Base-by-base conservation (phyloP, 1,140 invertebrate species). In the Leptinotarsa undecemlineata region DNA sequence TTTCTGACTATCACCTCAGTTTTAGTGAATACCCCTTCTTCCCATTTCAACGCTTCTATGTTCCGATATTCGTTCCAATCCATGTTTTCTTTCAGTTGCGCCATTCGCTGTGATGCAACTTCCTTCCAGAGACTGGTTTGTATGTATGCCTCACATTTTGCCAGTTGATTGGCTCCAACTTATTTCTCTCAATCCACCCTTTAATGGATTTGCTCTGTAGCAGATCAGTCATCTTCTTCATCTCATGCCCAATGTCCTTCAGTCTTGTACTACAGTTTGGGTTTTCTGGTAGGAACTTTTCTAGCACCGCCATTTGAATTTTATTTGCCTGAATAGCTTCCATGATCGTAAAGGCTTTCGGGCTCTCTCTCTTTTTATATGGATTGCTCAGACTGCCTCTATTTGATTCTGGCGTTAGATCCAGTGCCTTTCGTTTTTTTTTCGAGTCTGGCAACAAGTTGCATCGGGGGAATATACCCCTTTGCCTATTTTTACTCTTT, bases 271-370 rank as follows among this genome's bases (percentile, higher is more conserved):
- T 19, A 4, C 78, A 8, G 70, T 82, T 77, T 0, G 63, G 47
- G 1, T 26, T n/a, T 2, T 78, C 62, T 0, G 66, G 63, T 0
- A 57, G 66, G 13, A 75, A 19, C 4, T 73, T 20, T 72, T 79
- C 79, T 17, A 81, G 47, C 2, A 68, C 78, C 20, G 80, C 81
- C 0, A 72, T 51, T 11, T 83, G 81, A 0, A 84, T 74, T 0
- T 78, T 74, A 48, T 84, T 81, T 0, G 80, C 81, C 11, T 82
- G 81, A 26, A 83, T 81, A 0, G 83, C 83, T 48, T 64, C 62
- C 20, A n/a, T 15, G 13, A 64, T n/a, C 20, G 8, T 64, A 15
- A 64, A 64, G 62, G 62, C 1, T 20, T 64, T 20, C 62, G 62
- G 62, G 20, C 62, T 64, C 20, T 64, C 62, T 64, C 20, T 64